Percentiles rank a stretch among this genome's conserved stretches.
Conservation (phyloP, 2,113 vertebrate species). For the Zeus faber region DNA sequence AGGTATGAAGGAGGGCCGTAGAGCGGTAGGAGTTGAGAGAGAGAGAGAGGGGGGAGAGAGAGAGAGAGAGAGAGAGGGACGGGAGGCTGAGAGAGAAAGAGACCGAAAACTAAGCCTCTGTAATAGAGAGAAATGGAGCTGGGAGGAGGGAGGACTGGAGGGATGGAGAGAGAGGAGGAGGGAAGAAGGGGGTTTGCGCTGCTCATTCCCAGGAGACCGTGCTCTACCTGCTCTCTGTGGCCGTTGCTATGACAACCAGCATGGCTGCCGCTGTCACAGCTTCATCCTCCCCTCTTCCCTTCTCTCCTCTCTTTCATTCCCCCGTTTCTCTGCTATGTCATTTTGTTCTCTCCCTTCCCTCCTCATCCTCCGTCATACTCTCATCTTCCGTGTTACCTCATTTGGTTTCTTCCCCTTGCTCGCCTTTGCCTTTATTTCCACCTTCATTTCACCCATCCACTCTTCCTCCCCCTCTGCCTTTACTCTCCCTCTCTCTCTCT, state of each 20-base stretch:
- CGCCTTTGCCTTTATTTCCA: neutral
- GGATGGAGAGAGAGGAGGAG: constrained; percentile 7
- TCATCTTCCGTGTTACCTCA: neutral
- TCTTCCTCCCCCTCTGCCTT: neutral
- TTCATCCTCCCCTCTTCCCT: constrained; percentile 40
- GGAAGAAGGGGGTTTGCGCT: constrained; percentile 47
- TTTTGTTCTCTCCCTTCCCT: constrained; percentile 8
- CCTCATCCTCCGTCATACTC: too few species aligned
- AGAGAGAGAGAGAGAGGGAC: constrained; percentile 19
- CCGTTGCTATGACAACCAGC: constrained; percentile 71
- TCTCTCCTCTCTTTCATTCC: constrained; percentile 11
- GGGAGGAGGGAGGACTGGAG: neutral
- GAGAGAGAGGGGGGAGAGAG: neutral
- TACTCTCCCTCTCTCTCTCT: neutral
- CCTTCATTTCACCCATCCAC: too few species aligned
- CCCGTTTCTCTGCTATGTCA: constrained; percentile 11
- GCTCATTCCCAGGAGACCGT: constrained; percentile 62
- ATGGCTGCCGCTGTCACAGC: constrained; percentile 66
- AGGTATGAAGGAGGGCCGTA: constrained; percentile 9
- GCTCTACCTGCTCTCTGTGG: constrained; percentile 71
- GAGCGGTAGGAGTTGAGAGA: neutral
- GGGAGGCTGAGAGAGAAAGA: constrained; percentile 18
- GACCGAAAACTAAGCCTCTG: neutral
- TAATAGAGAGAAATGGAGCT: constrained; percentile 27
- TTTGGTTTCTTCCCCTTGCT: too few species aligned